Conservation (phyloP, 2,113 vertebrate genomes). For the Melospiza melodia region DNA sequence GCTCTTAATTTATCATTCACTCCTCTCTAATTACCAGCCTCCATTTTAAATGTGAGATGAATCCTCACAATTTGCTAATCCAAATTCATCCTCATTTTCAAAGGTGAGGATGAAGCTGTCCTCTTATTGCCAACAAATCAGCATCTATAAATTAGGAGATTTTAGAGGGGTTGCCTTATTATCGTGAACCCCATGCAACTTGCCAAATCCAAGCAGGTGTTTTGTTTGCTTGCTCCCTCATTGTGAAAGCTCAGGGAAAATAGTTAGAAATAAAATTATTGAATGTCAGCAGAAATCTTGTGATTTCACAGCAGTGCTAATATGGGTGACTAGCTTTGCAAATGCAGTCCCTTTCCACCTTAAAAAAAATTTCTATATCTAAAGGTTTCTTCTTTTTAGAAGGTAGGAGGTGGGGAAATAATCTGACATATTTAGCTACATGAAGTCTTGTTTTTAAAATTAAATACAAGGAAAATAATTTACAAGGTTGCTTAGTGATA, state of each 20-base stretch:
- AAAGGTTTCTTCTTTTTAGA: background rate
- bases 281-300: conserved; percentile 21
- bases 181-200: background rate
- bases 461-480: background rate
- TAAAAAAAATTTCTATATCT: background rate
- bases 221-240: background rate
- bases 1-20: background rate
- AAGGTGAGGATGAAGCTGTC: background rate
- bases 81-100: background rate
- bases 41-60: background rate
- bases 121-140: background rate
- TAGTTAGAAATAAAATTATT: conserved; percentile 27
- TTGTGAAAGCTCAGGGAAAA: background rate
- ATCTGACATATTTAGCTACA: background rate
- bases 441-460: conserved; percentile 1
- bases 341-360: background rate
- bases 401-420: background rate
- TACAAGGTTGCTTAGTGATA: background rate
- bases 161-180: background rate
- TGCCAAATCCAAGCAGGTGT: conserved; percentile 43
- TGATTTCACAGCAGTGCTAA: background rate
- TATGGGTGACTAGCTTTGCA: background rate
- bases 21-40: background rate
- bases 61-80: background rate
- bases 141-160: background rate